Evolutionary conservation across 2,888 invertebrate genomes (phyloP), one percentile per base, ranked within the genome.

Genomic region (Andricus curvator): DNA sequence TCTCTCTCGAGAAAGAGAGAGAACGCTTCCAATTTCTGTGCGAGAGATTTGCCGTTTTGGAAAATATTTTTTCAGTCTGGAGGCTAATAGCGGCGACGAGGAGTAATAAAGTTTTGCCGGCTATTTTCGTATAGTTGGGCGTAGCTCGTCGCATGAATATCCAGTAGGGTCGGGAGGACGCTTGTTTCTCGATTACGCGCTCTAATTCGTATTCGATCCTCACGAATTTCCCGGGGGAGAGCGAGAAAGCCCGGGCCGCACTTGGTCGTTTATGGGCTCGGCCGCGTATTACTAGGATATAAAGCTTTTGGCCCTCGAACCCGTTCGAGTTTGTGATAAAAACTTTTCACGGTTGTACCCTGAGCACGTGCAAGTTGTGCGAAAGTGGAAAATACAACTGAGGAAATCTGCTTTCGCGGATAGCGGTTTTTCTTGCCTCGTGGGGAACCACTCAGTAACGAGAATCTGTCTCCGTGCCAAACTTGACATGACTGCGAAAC

Each of bases 121-220:
- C 74, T 74, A 74, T 74, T 74, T 74, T 74, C 56, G 74, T 74
- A 74, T 56, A 74, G 74, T 74, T 74, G 74, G 74, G 74, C 74
- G 74, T 74, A 56, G 56, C 74, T 56, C 56, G 74, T 70, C 70
- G 48, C 51, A 70, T 74, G 74, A 74, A 74, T 74, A 74, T 74
- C 74, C 74, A 51, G 74, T 74, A 77, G 79, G 44, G 79, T 64
- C 56, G 56, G 78, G 70, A 76, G 64, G 66, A 70, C 62, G 81
- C 83, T 83, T 81, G 81, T 83, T 81, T 84, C 81, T 83, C 84
- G 76, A 83, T 83, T 82, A 82, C 81, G 79, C 81, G 80, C 80
- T 84, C 84, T 83, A 83, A 83, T 74, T 74, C 74, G 74, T 74
- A 74, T 74, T 74, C 74, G 74, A 74, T 74, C 74, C 74, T 74